Evolutionary conservation across 2,113 vertebrate genomes (phyloP).

Genomic region (Pterophyllum scalare): DNA sequence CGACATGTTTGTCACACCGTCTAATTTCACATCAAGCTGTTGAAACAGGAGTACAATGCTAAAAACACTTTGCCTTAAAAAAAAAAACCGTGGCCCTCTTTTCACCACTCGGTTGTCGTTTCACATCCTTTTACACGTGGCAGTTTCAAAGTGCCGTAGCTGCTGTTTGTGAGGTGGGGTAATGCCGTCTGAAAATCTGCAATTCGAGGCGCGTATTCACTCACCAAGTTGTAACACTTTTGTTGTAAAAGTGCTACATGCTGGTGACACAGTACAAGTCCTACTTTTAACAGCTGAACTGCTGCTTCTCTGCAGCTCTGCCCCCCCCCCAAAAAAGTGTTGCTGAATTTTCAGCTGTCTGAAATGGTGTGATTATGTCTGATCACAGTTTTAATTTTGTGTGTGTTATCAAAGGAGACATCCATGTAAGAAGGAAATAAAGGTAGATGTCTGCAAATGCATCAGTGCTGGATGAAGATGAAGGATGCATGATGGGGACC

Average conservation of each 20-base stretch:
- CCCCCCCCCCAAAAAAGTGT: background rate
- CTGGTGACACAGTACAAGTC: conserved; percentile 24
- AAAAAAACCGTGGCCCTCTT: background rate
- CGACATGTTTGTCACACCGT: background rate
- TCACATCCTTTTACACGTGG: background rate
- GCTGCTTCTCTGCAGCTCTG: background rate
- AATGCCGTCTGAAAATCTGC: conserved; percentile 13
- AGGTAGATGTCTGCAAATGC: background rate
- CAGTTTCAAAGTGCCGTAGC: background rate
- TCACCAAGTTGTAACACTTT: conserved; percentile 15
- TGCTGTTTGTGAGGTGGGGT: background rate
- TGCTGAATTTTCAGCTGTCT: background rate
- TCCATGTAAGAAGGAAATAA: background rate
- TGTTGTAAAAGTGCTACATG: conserved; percentile 24
- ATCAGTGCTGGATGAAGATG: background rate
- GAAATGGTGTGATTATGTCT: background rate
- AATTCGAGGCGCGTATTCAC: background rate
- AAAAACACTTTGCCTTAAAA: background rate
- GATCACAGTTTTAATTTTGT: background rate
- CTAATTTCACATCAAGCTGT: background rate
- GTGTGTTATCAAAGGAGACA: background rate
- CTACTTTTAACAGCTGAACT: conserved; percentile 18
- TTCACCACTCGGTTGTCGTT: background rate
- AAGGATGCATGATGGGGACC: background rate
- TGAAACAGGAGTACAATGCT: background rate